Evolutionary conservation across 2,113 vertebrate species (phyloP).

Genomic region (Rhinichthys klamathensis): DNA sequence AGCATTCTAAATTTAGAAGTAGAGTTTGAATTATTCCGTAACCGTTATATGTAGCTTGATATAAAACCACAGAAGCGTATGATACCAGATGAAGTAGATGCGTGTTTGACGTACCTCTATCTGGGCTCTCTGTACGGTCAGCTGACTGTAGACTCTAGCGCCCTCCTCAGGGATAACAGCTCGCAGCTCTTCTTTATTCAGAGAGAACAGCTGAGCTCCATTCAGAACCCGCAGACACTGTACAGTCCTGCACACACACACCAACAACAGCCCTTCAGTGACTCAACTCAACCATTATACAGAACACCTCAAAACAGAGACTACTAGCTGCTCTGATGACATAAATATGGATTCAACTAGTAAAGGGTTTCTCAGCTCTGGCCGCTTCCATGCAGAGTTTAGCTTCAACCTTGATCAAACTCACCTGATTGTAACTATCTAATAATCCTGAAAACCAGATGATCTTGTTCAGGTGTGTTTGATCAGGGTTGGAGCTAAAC

Average conservation of each 20-base stretch:
- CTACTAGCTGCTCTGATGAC: not conserved
- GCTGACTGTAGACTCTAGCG: constrained; percentile 86
- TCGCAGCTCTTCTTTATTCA: constrained; percentile 80
- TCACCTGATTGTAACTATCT: no score
- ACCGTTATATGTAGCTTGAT: not conserved
- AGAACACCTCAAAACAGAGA: not conserved
- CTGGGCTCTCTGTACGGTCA: constrained; percentile 84
- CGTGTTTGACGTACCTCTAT: constrained; percentile 72
- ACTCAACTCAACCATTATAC: not conserved
- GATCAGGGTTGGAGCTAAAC: no score
- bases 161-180: constrained; percentile 80
- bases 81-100: not conserved
- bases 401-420: no score
- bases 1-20: not conserved
- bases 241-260: constrained; percentile 71
- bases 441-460: no score
- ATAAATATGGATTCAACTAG: not conserved
- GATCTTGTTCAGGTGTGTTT: no score
- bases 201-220: constrained; percentile 81
- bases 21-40: not conserved
- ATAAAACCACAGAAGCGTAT: not conserved
- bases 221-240: constrained; percentile 75
- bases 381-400: no score
- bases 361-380: not conserved
- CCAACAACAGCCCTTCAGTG: not conserved